Percentiles rank a stretch among this genome's conserved stretches.
Evolutionary conservation across 1,140 invertebrate species (phyloP).

Genomic region (Tetramorium simillimum): DNA sequence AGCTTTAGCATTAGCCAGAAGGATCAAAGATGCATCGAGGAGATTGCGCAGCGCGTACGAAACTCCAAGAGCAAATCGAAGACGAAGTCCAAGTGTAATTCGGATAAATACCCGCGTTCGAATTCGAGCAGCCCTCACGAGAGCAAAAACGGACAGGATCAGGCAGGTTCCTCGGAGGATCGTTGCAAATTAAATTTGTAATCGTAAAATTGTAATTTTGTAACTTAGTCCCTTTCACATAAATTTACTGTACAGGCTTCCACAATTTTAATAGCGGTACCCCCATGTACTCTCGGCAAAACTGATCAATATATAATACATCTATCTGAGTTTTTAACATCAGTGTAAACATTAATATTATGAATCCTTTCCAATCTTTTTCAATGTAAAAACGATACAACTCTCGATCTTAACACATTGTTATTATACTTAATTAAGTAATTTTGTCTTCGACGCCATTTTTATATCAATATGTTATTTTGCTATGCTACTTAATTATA

Average conservation of each 20-base stretch:
- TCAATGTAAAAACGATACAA: not conserved
- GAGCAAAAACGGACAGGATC: conserved; percentile 23
- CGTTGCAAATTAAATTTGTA: conserved; percentile 36
- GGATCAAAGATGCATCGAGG: conserved; percentile 65
- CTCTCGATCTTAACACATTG: not conserved
- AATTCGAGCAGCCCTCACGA: conserved; percentile 39
- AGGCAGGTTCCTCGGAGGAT: conserved; percentile 16
- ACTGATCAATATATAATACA: not conserved
- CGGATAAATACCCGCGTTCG: conserved; percentile 20
- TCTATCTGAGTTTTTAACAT: not conserved
- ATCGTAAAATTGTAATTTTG: not conserved
- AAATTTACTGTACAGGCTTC: not conserved
- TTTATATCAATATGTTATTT: no score
- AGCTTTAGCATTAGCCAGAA: conserved; percentile 55
- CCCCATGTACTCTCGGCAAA: not conserved
- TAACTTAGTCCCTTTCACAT: not conserved
- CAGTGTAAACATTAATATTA: not conserved
- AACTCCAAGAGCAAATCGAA: conserved; percentile 61
- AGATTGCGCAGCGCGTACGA: conserved; percentile 22
- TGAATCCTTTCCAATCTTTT: not conserved
- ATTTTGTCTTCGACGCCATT: no score
- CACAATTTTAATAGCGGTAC: not conserved
- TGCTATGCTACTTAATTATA: no score
- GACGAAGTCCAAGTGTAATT: conserved; percentile 41
- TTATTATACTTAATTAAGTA: not conserved